Conservation (phyloP, 35 echinoderm and acorn worm genomes). For the Ptychodera flava region DNA sequence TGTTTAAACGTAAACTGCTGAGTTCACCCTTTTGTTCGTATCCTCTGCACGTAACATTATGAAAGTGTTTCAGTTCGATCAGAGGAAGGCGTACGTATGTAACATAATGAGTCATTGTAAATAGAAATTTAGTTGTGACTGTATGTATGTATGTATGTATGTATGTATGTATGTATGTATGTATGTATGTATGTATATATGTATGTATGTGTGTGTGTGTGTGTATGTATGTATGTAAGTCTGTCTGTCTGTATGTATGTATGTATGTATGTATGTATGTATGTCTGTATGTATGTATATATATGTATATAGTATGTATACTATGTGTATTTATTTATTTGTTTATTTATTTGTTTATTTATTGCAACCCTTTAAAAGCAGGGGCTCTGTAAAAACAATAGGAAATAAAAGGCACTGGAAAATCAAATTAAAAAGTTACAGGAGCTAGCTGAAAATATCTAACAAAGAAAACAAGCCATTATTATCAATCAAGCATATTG, state of each 20-base stretch:
- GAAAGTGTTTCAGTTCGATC: background rate
- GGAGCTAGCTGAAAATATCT: too few relatives aligned
- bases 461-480: too few relatives aligned
- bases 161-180: conserved; percentile 2
- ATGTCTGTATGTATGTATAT: background rate
- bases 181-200: background rate
- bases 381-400: too few relatives aligned
- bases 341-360: too few relatives aligned
- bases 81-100: too few relatives aligned
- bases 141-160: conserved; percentile 2
- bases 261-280: background rate
- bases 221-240: background rate
- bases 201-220: background rate
- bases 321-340: too few relatives aligned
- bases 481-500: too few relatives aligned
- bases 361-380: too few relatives aligned
- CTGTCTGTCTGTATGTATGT: background rate
- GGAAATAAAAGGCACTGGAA: too few relatives aligned
- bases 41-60: background rate
- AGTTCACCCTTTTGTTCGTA: background rate
- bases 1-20: background rate
- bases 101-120: background rate
- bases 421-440: too few relatives aligned
- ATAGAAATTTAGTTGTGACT: background rate
- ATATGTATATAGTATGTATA: background rate